phyloP scores from a whole-genome alignment of 2,888 invertebrate species.

The Diloba caeruleocephala region DNA sequence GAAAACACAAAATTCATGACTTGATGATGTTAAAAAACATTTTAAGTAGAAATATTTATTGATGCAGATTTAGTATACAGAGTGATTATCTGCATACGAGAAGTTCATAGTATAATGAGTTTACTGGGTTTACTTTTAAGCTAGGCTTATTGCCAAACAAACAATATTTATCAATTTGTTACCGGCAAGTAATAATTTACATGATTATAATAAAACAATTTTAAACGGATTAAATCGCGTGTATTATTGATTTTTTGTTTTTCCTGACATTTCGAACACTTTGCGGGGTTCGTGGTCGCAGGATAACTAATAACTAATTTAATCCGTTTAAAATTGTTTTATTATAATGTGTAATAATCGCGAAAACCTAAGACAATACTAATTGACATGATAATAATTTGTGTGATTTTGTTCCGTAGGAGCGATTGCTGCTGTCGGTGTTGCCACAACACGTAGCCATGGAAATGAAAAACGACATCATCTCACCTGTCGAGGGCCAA shows the following conservation, averaged over 20 bases:
- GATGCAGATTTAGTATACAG: slow-evolving; percentile 9
- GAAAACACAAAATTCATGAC: slow-evolving; percentile 1
- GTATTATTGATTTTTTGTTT: too few species aligned
- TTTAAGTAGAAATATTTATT: too few species aligned
- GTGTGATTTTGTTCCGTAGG: slow-evolving; percentile 84
- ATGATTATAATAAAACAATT: neutral
- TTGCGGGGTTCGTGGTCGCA: too few species aligned
- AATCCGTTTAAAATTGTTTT: too few species aligned
- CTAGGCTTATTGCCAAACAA: slow-evolving; percentile 27
- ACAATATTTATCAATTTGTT: slow-evolving; percentile 18
- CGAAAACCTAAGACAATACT: too few species aligned
- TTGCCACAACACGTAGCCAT: slow-evolving; percentile 97
- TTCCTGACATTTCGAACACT: too few species aligned
- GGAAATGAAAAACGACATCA: slow-evolving; percentile 98
- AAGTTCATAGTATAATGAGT: slow-evolving; percentile 22
- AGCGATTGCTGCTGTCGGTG: slow-evolving; percentile 95
- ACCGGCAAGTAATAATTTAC: slow-evolving; percentile 13
- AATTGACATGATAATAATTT: slow-evolving; percentile 5
- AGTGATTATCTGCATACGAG: slow-evolving; percentile 9
- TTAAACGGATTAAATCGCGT: too few species aligned
- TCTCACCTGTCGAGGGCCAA: slow-evolving; percentile 96
- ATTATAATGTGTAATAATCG: too few species aligned
- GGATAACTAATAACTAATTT: too few species aligned
- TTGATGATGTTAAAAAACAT: slow-evolving; percentile 2
- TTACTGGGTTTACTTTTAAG: slow-evolving; percentile 16